Evolutionary conservation across 1,140 invertebrate genomes (phyloP).

Genomic region (Oreohelix idahoensis): DNA sequence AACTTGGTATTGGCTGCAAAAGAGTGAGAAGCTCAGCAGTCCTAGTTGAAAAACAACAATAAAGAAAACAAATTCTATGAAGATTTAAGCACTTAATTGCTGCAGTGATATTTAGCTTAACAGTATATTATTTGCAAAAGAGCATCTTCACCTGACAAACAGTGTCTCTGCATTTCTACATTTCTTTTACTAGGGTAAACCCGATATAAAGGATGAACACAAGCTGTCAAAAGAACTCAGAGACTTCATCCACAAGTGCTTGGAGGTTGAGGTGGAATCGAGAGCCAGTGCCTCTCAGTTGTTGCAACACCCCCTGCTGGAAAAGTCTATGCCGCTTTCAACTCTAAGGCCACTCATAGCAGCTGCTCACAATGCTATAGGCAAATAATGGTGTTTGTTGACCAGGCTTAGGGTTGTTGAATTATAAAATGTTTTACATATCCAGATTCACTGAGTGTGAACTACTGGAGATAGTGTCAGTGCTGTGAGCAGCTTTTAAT

Average conservation of each 20-base stretch:
- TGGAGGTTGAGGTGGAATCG: conserved; percentile 95
- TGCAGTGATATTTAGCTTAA: not conserved
- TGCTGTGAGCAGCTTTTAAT: not conserved
- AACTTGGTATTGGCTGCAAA: too few species aligned
- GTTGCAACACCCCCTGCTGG: conserved; percentile 91
- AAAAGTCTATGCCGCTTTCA: conserved; percentile 13
- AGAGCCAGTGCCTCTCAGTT: conserved; percentile 89
- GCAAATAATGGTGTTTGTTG: not conserved
- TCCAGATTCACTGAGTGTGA: not conserved
- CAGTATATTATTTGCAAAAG: not conserved
- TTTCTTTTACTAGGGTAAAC: conserved; percentile 14
- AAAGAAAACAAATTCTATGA: not conserved
- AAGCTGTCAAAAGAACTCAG: conserved; percentile 94
- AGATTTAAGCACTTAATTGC: too few species aligned
- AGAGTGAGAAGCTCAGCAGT: too few species aligned
- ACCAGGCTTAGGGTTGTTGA: not conserved
- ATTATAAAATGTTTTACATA: not conserved
- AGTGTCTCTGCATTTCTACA: not conserved
- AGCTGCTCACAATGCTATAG: conserved; percentile 16
- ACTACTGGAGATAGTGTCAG: not conserved
- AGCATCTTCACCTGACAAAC: not conserved
- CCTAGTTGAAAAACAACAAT: not conserved
- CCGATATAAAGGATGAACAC: conserved; percentile 87
- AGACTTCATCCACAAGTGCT: conserved; percentile 96
- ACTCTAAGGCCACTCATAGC: conserved; percentile 17